Evolutionary conservation across 2,797 vertebrate species (phyloP).

Genomic region (Syngnathus acus): DNA sequence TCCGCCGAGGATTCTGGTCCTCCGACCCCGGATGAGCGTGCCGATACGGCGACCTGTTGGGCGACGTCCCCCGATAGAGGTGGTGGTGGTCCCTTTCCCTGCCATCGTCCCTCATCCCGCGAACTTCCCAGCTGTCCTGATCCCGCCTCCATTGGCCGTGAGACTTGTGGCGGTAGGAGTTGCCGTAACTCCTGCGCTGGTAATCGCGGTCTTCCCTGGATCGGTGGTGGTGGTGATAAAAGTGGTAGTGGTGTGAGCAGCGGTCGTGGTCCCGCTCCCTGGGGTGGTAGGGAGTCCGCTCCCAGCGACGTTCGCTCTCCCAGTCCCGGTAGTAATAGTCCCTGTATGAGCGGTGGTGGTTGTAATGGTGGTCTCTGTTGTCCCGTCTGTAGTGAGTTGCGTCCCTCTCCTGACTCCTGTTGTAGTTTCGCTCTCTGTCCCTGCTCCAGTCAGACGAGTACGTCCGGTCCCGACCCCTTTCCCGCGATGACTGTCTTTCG

Average conservation of each 20-base stretch:
- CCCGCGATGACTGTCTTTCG: constrained; percentile 37
- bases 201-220: constrained; percentile 58
- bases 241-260: constrained; percentile 41
- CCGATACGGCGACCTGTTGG: constrained; percentile 28
- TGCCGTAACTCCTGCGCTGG: constrained; percentile 48
- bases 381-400: constrained; percentile 39
- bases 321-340: constrained; percentile 42
- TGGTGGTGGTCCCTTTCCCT: constrained; percentile 47
- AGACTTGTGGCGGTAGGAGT: constrained; percentile 55
- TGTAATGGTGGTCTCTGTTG: constrained; percentile 26
- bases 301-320: constrained; percentile 53
- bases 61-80: constrained; percentile 21
- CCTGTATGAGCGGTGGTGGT: constrained; percentile 37
- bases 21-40: constrained; percentile 26
- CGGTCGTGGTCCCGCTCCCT: constrained; percentile 51
- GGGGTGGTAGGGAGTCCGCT: constrained; percentile 30
- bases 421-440: constrained; percentile 53
- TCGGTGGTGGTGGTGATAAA: constrained; percentile 45
- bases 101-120: constrained; percentile 27
- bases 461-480: not conserved
- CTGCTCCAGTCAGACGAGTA: constrained; percentile 38
- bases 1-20: constrained; percentile 51
- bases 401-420: constrained; percentile 63
- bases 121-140: constrained; percentile 39
- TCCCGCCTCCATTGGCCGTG: constrained; percentile 49